A percentile compares a stretch with the other conserved stretches of the same genome.
These are phyloP conservation scores for Chloebia gouldiae DNA, from an alignment of 2,113 vertebrate species.

Conservation along the genomic window DNA sequence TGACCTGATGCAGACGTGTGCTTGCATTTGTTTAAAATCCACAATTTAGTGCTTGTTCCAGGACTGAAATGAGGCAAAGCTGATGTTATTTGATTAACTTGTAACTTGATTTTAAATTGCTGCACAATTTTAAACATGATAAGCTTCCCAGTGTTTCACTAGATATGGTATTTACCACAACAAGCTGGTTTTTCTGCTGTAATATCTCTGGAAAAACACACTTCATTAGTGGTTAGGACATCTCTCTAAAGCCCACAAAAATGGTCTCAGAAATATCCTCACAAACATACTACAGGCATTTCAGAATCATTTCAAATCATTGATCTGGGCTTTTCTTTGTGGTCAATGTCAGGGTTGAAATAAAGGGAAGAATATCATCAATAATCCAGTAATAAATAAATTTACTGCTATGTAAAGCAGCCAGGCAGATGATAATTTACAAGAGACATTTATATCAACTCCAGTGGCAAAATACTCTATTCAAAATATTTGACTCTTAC, in stretches of 20 bases:
- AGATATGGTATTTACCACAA: neutral
- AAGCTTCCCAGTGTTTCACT: neutral
- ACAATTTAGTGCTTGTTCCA: neutral
- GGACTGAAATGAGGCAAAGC: neutral
- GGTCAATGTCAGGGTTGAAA: neutral
- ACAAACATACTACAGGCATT: neutral
- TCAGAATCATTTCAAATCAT: neutral
- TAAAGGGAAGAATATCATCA: neutral
- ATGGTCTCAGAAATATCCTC: neutral
- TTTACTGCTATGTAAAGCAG: neutral
- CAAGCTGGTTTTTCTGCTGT: neutral
- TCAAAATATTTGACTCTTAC: neutral
- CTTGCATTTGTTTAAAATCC: fast-evolving
- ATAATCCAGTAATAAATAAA: neutral
- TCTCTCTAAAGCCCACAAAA: neutral
- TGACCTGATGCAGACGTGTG: neutral
- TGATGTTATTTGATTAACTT: neutral
- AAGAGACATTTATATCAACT: neutral
- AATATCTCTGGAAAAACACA: neutral
- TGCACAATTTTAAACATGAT: neutral
- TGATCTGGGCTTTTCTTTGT: neutral
- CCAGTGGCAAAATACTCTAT: neutral
- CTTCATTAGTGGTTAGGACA: neutral
- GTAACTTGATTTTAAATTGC: neutral
- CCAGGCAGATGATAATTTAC: neutral